Evolutionary conservation across 1,140 invertebrate genomes (phyloP).

Genomic region (Drosophila chauvacae): DNA sequence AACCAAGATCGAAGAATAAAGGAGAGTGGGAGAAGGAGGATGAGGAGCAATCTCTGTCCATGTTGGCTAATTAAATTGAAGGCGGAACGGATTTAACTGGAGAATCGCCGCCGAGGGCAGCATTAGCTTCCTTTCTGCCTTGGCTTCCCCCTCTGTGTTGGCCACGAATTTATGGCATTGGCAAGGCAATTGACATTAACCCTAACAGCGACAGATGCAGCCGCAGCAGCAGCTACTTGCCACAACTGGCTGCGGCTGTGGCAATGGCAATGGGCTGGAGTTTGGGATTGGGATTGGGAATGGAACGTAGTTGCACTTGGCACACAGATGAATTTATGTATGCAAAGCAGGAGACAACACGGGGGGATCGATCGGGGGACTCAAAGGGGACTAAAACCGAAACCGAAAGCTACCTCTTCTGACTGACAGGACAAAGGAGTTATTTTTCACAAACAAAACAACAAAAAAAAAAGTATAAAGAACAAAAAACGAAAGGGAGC

Average conservation of each 20-base stretch:
- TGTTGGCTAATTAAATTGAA: conserved; percentile 72
- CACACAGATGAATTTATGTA: conserved; percentile 80
- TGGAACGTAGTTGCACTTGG: conserved; percentile 47
- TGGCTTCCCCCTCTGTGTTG: not conserved
- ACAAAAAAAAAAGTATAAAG: conserved; percentile 63
- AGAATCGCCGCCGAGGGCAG: conserved; percentile 55
- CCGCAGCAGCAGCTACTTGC: conserved; percentile 29
- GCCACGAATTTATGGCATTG: conserved; percentile 71
- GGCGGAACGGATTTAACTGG: conserved; percentile 34
- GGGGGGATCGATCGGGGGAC: not conserved
- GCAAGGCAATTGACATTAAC: conserved; percentile 76
- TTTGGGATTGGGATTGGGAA: conserved; percentile 7
- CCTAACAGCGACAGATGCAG: conserved; percentile 76
- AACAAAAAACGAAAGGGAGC: conserved; percentile 66
- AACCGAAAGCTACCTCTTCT: conserved; percentile 70
- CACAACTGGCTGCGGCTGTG: conserved; percentile 39
- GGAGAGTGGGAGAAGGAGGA: not conserved
- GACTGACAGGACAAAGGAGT: conserved; percentile 81
- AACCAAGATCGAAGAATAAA: conserved; percentile 13
- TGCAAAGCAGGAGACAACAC: conserved; percentile 56
- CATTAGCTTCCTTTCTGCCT: conserved; percentile 13
- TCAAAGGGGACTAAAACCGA: conserved; percentile 41
- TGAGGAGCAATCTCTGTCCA: conserved; percentile 28
- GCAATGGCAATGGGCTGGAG: conserved; percentile 3
- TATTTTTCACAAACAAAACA: conserved; percentile 77